These are phyloP conservation scores for Cottoperca gobio DNA, from an alignment of 2,797 vertebrate species.

Conservation along the genomic window DNA sequence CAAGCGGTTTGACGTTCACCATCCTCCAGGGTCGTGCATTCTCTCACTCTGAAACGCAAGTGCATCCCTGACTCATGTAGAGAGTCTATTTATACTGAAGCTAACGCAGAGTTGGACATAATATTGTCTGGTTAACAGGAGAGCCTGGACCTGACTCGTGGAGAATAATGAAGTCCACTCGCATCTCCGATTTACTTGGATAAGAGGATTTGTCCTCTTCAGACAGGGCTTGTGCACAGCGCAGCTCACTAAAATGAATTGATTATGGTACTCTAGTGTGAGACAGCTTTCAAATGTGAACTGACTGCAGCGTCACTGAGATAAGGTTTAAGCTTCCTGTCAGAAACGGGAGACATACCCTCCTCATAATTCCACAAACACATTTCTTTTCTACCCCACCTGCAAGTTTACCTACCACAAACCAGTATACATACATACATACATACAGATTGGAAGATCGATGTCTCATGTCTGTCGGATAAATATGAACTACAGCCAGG, in stretches of 20 bases:
- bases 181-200: conserved; percentile 33
- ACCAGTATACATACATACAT: no score
- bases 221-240: neutral
- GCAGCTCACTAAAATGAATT: conserved; percentile 22
- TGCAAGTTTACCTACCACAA: no score
- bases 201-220: conserved; percentile 44
- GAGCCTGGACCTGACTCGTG: conserved; percentile 21
- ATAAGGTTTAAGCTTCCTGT: neutral
- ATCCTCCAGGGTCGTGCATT: conserved; percentile 45
- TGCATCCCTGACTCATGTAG: conserved; percentile 62
- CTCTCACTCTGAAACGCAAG: conserved; percentile 49
- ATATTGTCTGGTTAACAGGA: conserved; percentile 56
- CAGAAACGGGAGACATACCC: neutral
- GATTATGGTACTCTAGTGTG: conserved; percentile 6
- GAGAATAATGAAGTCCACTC: conserved; percentile 26
- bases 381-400: neutral
- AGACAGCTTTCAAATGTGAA: conserved; percentile 1
- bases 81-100: conserved; percentile 58
- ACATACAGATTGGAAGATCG: neutral
- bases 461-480: neutral
- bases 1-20: neutral
- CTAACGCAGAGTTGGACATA: conserved; percentile 37
- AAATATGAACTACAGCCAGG: neutral
- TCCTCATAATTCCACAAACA: neutral
- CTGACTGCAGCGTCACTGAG: neutral